phyloP scores from a whole-genome alignment of 37 sponge, comb jelly and placozoan species.

The Mnemiopsis leidyi region DNA sequence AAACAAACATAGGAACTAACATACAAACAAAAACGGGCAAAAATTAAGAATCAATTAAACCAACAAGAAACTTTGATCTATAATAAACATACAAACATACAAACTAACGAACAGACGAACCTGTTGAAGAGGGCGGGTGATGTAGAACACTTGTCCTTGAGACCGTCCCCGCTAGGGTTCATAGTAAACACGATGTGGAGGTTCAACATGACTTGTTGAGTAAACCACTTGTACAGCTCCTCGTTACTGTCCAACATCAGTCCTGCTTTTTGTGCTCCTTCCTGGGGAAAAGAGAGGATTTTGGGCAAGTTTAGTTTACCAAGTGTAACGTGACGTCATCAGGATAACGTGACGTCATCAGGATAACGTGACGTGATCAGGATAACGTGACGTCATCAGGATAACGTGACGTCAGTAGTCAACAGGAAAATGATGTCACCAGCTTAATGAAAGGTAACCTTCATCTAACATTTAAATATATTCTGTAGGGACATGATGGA shows the following conservation, averaged over 20 bases:
- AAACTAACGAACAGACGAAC: not conserved
- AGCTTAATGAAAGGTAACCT: too few species aligned
- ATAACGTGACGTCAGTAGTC: not conserved
- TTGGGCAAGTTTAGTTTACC: too few species aligned
- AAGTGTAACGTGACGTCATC: not conserved
- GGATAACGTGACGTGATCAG: not conserved
- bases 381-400: not conserved
- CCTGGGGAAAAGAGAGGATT: slow-evolving; percentile 66
- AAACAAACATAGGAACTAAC: not conserved
- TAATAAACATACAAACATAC: too few species aligned
- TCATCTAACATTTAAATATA: too few species aligned
- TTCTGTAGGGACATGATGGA: too few species aligned
- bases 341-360: not conserved
- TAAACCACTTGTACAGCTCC: slow-evolving; percentile 98
- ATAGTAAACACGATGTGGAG: slow-evolving; percentile 98
- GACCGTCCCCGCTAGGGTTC: slow-evolving; percentile 96
- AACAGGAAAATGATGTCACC: too few species aligned
- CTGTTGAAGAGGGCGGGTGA: slow-evolving; percentile 98
- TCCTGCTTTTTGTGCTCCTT: slow-evolving; percentile 91
- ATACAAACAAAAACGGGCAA: not conserved
- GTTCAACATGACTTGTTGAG: slow-evolving; percentile 88
- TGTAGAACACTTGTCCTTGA: slow-evolving; percentile 93
- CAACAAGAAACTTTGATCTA: too few species aligned
- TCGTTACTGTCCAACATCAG: slow-evolving; percentile 92
- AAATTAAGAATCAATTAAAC: too few species aligned